These are phyloP conservation scores for Nowickia ferox DNA, from an alignment of 2,888 invertebrate genomes.

Conservation along the genomic window DNA sequence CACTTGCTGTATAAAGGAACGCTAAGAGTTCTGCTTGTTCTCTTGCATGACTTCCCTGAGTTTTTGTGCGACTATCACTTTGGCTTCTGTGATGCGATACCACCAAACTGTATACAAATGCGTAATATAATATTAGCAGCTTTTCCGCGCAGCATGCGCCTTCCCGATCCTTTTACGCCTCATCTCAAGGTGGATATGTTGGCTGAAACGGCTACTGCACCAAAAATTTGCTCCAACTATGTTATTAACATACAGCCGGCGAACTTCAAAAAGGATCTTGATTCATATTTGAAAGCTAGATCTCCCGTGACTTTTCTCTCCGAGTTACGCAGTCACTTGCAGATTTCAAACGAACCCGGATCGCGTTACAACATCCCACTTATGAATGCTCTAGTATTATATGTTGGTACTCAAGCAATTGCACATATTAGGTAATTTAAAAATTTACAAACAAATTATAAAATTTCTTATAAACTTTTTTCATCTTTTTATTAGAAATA, in stretches of 20 bases:
- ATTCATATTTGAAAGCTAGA: conserved; percentile 96
- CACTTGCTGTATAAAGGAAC: conserved; percentile 98
- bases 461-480: not conserved
- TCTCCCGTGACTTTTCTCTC: conserved; percentile 98
- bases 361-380: conserved; percentile 96
- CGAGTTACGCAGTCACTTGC: conserved; percentile 94
- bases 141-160: conserved; percentile 98
- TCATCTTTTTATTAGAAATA: conserved; percentile 85
- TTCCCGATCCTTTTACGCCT: conserved; percentile 99
- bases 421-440: conserved; percentile 86
- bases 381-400: conserved; percentile 98
- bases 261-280: conserved; percentile 97
- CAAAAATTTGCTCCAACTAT: conserved; percentile 95
- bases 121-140: conserved; percentile 98
- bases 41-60: conserved; percentile 99
- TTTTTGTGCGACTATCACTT: conserved; percentile 99
- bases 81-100: conserved; percentile 99
- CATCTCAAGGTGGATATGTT: conserved; percentile 96
- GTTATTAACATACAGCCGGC: conserved; percentile 92
- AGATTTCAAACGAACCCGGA: conserved; percentile 94
- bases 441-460: not conserved
- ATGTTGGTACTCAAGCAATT: conserved; percentile 99
- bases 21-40: conserved; percentile 94
- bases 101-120: conserved; percentile 99
- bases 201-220: conserved; percentile 93